phyloP scores from a whole-genome alignment of 2,797 vertebrate species.

The Diglossa cyanea region DNA sequence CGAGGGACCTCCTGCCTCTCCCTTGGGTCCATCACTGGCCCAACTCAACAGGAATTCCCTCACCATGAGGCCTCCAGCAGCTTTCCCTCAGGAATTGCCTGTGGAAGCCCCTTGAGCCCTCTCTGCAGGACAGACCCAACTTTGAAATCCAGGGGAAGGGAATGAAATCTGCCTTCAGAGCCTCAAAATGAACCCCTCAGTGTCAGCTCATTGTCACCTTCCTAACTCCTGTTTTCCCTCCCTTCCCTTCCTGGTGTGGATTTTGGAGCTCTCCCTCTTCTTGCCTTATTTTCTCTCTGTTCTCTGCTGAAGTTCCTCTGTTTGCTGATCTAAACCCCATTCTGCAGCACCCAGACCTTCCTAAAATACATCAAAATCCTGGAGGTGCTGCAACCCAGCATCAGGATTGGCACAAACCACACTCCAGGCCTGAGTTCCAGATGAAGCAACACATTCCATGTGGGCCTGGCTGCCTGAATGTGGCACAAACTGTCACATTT shows the following conservation, averaged over 20 bases:
- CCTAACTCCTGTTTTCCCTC: background rate
- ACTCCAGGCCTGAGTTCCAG: background rate
- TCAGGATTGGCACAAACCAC: no score
- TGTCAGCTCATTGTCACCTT: background rate
- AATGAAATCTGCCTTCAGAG: background rate
- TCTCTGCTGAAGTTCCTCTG: background rate
- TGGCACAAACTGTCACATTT: no score
- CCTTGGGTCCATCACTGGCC: background rate
- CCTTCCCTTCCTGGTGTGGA: background rate
- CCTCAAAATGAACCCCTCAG: background rate
- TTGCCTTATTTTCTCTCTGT: background rate
- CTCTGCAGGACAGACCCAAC: background rate
- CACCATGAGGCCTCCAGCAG: background rate
- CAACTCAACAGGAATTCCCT: background rate
- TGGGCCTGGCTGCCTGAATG: background rate
- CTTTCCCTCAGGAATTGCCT: background rate
- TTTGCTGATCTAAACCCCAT: background rate
- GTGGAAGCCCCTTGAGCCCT: background rate
- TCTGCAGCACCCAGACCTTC: background rate
- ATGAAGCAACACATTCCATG: accelerated
- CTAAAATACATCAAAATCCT: background rate
- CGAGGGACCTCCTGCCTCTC: background rate
- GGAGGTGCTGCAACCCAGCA: background rate
- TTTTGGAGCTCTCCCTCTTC: background rate
- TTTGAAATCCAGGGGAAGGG: background rate